These are phyloP conservation scores for Hyles lineata DNA, from an alignment of 2,888 invertebrate genomes.

Conservation along the genomic window DNA sequence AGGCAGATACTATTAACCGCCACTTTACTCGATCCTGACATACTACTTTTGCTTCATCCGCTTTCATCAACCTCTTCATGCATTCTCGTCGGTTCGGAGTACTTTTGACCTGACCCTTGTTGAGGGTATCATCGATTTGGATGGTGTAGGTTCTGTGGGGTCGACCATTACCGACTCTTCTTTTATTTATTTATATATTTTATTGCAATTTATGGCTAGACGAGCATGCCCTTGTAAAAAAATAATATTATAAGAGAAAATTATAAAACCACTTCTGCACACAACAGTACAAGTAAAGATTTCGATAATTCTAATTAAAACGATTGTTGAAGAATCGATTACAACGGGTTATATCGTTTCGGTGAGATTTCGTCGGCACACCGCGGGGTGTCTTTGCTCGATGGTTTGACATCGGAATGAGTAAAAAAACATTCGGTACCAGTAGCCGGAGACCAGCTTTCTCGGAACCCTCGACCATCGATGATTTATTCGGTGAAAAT, in stretches of 20 bases:
- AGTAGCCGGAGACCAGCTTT: constrained; percentile 62
- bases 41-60: no score
- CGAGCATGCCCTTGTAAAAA: not conserved
- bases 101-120: no score
- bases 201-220: no score
- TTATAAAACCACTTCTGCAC: constrained; percentile 35
- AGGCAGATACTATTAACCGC: no score
- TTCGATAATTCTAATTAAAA: constrained; percentile 80
- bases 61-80: no score
- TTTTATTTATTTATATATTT: no score
- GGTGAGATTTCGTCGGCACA: constrained; percentile 68
- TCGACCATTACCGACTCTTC: no score
- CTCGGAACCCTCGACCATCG: constrained; percentile 31
- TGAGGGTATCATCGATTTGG: no score
- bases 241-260: not conserved
- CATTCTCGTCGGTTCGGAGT: no score
- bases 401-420: constrained; percentile 28
- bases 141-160: no score
- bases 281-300: constrained; percentile 61
- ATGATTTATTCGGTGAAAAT: constrained; percentile 26
- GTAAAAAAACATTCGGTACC: constrained; percentile 53
- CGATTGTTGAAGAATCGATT: constrained; percentile 81
- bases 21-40: no score
- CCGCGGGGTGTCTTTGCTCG: constrained; percentile 56
- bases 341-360: constrained; percentile 62